Base-by-base conservation (phyloP, 2,113 vertebrate genomes). In the Upupa epops region DNA sequence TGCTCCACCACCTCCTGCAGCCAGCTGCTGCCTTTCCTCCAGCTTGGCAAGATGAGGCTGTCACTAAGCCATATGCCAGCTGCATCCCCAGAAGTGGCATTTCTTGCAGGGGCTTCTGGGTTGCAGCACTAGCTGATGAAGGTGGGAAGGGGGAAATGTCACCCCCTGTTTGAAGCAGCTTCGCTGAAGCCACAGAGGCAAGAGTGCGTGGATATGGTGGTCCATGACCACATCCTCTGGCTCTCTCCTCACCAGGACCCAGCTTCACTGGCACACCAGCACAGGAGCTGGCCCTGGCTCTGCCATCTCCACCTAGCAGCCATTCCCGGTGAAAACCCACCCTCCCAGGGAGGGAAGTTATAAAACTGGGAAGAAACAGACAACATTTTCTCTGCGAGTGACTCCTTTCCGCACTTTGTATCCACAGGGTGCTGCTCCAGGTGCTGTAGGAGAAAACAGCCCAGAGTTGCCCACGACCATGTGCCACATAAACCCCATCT, bases 131-230 rank as follows among this genome's bases (percentile, higher is more conserved):
- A 9, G 68, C 52, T 11, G 40, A 63, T 31, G 69, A 61, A 76
- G 63, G 32, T n/a, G 58, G 42, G 68, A 40, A 75, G 65, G 65
- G 65, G 54, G 51, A 36, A 46, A 83, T 13, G 55, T 8, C 68
- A 66, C 49, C 3, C 28, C 25, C 25, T 0, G 0, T 26, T 18
- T 48, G 75, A 82, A 81, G n/a, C 37, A 65, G 66, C 60, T 75
- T 55, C 61, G 51, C 63, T 58, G 55, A 74, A 84, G 78, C 63
- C 1, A 0, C 60, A 46, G 66, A 86, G 36, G 42, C 63, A 77
- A 16, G 6, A 72, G 54, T 36, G 73, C 1, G 4, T 0, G 0
- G 14, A 28, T 8, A n/a, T 15, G 17, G 28, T 65, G 51, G 36
- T 66, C 32, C 3, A 32, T 22, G 51, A 86, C n/a, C 58, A 48